These are phyloP conservation scores for Hippopotamyrus pictus DNA, from an alignment of 2,797 vertebrate genomes.

Conservation along the genomic window DNA sequence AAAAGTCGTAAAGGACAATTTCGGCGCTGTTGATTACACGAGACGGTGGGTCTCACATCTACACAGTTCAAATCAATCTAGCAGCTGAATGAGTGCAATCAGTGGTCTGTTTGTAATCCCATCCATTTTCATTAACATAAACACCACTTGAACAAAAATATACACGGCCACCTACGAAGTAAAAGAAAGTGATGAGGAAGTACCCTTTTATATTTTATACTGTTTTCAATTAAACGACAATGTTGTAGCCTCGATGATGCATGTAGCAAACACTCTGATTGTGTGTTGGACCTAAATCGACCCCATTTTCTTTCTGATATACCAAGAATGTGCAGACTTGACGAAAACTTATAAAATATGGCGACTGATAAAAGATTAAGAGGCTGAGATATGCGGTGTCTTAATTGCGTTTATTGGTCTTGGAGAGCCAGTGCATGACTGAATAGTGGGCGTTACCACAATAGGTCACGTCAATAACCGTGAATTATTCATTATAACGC, in stretches of 20 bases:
- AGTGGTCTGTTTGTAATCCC: constrained; percentile 85
- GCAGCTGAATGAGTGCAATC: constrained; percentile 62
- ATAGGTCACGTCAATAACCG: neutral
- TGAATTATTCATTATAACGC: neutral
- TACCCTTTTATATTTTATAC: constrained; percentile 51
- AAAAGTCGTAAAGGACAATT: constrained; percentile 47
- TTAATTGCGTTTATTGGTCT: constrained; percentile 13
- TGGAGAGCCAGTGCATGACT: neutral
- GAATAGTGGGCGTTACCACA: neutral
- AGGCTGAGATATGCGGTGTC: neutral
- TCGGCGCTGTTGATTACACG: constrained; percentile 57
- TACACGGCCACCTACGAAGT: constrained; percentile 88
- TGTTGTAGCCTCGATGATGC: constrained; percentile 30
- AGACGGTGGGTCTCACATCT: constrained; percentile 56
- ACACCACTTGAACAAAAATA: constrained; percentile 90
- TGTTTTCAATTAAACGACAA: constrained; percentile 66
- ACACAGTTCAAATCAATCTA: constrained; percentile 50
- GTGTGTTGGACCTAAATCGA: constrained; percentile 10
- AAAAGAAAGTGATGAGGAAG: constrained; percentile 61
- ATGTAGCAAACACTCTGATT: constrained; percentile 27
- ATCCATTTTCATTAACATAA: constrained; percentile 85
- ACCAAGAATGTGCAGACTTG: neutral
- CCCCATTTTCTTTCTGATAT: neutral
- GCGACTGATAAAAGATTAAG: neutral
- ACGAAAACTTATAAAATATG: neutral